phyloP scores from a whole-genome alignment of 2,888 invertebrate genomes.

The Acheta domesticus region DNA sequence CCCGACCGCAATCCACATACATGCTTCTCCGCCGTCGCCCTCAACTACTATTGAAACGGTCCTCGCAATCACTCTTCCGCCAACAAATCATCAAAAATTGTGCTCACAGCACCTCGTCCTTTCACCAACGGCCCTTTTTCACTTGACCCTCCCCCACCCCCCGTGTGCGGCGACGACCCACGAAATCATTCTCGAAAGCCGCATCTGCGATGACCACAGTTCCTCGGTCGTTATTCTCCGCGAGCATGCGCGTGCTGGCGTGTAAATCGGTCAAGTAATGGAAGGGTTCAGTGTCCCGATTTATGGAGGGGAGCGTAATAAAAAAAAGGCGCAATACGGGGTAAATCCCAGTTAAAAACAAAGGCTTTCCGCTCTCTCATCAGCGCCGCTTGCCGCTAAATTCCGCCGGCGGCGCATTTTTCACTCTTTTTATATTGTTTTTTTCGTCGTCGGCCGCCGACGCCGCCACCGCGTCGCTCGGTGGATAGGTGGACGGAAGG shows the following conservation, averaged over 20 bases:
- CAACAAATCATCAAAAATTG: no score
- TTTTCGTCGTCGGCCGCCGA: background rate
- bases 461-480: background rate
- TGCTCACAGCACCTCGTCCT: no score
- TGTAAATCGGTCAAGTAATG: conserved; percentile 18
- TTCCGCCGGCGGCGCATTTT: background rate
- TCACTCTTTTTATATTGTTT: conserved; percentile 6
- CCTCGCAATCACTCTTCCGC: no score
- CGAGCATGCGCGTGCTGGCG: background rate
- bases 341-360: conserved; percentile 18
- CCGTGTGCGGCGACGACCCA: no score
- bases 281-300: background rate
- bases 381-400: background rate
- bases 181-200: no score
- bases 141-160: no score
- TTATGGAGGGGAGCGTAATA: background rate
- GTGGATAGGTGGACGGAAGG: background rate
- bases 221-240: background rate
- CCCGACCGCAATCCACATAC: no score
- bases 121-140: no score
- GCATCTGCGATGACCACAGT: conserved; percentile 79
- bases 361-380: conserved; percentile 10
- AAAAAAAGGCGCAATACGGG: background rate
- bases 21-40: no score
- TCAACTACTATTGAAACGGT: no score